Evolutionary conservation across 2,113 vertebrate genomes (phyloP).

Genomic region (Cebidichthys violaceus): DNA sequence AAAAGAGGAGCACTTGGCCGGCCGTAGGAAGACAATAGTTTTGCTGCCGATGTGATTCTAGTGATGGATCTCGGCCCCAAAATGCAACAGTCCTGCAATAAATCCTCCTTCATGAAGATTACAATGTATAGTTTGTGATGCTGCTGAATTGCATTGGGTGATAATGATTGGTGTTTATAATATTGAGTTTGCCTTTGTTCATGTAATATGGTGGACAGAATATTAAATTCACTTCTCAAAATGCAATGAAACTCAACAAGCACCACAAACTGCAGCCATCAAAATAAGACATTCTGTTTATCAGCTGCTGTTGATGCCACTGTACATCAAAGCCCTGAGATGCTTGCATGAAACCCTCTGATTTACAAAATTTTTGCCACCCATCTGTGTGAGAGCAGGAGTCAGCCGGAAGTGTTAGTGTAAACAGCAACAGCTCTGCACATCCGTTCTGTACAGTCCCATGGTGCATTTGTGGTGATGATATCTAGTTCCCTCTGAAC

Average conservation of each 20-base stretch:
- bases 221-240: background rate
- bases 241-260: background rate
- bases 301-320: slow-evolving; percentile 5
- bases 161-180: background rate
- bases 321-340: slow-evolving; percentile 10
- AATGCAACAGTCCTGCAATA: background rate
- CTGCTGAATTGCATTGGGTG: background rate
- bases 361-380: slow-evolving; percentile 17
- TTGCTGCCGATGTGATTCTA: too few species aligned
- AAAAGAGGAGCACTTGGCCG: background rate
- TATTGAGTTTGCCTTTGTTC: background rate
- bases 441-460: background rate
- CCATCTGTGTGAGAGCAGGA: slow-evolving; percentile 25
- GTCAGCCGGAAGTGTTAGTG: slow-evolving; percentile 2
- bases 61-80: background rate
- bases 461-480: slow-evolving; percentile 10
- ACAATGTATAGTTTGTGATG: background rate
- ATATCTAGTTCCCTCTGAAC: slow-evolving; percentile 9
- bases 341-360: slow-evolving; percentile 13
- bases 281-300: background rate
- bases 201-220: background rate
- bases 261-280: background rate
- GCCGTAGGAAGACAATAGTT: background rate
- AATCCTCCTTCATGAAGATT: background rate
- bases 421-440: slow-evolving; percentile 1